Evolutionary conservation across 2,888 invertebrate genomes (phyloP), one percentile per base, ranked within the genome.

Genomic region (Antitype chi): DNA sequence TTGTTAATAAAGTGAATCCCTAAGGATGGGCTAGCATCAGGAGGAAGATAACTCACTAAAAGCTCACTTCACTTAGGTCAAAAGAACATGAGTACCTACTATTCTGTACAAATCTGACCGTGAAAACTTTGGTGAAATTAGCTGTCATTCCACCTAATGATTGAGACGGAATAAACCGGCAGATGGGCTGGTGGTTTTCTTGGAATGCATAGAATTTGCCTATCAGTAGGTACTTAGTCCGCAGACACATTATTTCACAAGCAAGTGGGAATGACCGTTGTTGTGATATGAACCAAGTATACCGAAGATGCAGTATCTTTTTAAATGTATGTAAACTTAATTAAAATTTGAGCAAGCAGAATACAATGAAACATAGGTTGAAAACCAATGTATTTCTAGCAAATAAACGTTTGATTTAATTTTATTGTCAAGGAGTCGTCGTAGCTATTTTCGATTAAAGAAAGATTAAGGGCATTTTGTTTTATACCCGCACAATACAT

Each of bases 401-500:
- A 38, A 1, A 32, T 32, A 32, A 1, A 32, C 32, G 32, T 32
- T 32, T 2, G 32, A 32, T 32, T 32, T 32, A 32, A 32, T 32
- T 38, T 68, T 23, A 52, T 38, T 7, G 23, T 38, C 15, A 25
- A 49, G 8, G 49, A 49, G 47, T 53, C 7, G 38, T 25, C 20
- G 47, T n/a, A 25, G 9, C 17, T 49, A 49, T 70, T 32, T 59
- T 67, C 9, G n/a, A 68, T 38, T 15, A 38, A 25, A 71, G 69
- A 68, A 52, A 68, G 25, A 69, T 49, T 25, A 38, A 68, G 53
- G 38, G 32, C 11, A 52, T 17, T 71, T 66, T 25, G 55, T 43
- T 59, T 70, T 80, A 70, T 55, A 32, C 5, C 6, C 49, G 2
- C 17, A 25, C 59, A 60, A 74, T 80, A 74, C 43, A 52, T 38